Evolutionary conservation across 2,113 vertebrate species (phyloP).

Genomic region (Festucalex cinctus): DNA sequence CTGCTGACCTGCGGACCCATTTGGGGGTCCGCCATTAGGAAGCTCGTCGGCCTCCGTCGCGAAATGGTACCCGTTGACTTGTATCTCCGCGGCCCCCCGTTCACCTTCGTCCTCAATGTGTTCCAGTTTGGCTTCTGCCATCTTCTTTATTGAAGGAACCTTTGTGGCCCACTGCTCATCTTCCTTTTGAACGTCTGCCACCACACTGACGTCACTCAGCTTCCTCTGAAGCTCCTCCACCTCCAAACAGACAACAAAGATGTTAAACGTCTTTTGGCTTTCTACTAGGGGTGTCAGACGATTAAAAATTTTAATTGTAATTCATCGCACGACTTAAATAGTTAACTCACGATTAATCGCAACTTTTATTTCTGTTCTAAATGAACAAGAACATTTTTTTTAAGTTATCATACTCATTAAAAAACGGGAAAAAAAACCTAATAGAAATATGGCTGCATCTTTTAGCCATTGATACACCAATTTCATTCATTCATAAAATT

Average conservation of each 20-base stretch:
- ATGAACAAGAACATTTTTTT: no score
- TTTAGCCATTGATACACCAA: no score
- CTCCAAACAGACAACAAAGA: constrained; percentile 47
- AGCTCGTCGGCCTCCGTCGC: constrained; percentile 30
- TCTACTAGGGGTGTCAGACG: no score
- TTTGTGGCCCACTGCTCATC: constrained; percentile 40
- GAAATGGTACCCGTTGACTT: constrained; percentile 75
- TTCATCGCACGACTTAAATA: no score
- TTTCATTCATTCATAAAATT: no score
- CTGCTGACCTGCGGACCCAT: constrained; percentile 18
- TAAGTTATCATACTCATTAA: no score
- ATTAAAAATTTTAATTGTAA: no score
- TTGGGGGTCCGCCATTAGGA: constrained; percentile 46
- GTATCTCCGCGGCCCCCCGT: constrained; percentile 46
- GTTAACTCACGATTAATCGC: no score
- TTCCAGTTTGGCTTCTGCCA: constrained; percentile 50
- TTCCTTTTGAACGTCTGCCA: constrained; percentile 7
- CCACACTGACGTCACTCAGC: constrained; percentile 43
- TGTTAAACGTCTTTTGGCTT: no score
- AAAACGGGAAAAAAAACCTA: no score
- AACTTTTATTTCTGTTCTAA: no score
- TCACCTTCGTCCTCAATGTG: not conserved
- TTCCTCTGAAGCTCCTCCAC: constrained; percentile 78
- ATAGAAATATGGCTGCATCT: no score
- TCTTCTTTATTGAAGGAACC: constrained; percentile 16